phyloP scores from a whole-genome alignment of 2,113 vertebrate genomes.

The Natator depressus region DNA sequence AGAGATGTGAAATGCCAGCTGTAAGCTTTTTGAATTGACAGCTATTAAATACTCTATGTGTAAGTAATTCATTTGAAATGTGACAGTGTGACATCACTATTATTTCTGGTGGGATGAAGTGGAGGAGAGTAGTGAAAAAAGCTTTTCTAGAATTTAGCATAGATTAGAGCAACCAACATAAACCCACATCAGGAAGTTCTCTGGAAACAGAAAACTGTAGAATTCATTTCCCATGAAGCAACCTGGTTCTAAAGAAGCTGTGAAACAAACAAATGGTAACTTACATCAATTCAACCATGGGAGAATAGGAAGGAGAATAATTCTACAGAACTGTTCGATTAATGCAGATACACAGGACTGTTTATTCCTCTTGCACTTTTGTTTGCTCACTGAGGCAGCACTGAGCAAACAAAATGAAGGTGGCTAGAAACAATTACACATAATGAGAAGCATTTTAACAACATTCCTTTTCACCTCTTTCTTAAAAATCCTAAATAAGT shows the following conservation, averaged over 20 bases:
- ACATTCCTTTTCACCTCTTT: neutral
- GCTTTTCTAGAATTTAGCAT: neutral
- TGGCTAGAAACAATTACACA: neutral
- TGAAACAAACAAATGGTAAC: neutral
- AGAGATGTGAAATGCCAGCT: neutral
- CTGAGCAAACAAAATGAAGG: neutral
- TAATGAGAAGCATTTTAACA: neutral
- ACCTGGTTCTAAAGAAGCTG: conserved; percentile 12
- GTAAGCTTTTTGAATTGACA: neutral
- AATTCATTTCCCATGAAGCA: neutral
- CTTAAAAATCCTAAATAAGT: neutral
- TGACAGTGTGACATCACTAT: neutral
- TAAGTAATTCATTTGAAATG: neutral
- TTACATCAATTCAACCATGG: neutral
- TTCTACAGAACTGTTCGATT: neutral
- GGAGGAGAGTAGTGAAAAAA: conserved; percentile 14
- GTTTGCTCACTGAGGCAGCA: neutral
- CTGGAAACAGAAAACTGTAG: neutral
- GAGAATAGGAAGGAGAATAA: neutral
- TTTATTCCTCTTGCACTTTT: neutral
- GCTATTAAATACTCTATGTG: neutral
- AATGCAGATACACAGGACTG: neutral
- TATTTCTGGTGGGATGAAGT: neutral
- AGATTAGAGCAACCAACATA: neutral
- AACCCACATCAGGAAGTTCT: neutral